Base-by-base conservation (phyloP, 1,140 invertebrate genomes). In the Ephestia elutella region DNA sequence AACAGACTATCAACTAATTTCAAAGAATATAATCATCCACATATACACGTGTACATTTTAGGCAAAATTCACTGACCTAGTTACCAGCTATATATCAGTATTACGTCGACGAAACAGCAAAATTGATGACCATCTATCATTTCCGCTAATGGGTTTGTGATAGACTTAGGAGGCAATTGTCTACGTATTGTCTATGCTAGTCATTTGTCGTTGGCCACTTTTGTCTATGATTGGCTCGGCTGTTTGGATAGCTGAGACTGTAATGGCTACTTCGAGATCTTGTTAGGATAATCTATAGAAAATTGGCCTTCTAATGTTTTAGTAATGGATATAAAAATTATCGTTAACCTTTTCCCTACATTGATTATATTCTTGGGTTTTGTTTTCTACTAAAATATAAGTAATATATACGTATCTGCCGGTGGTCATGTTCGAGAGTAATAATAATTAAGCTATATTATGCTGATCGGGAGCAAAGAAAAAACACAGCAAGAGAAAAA, bases 131-230 rank as follows among this genome's bases (percentile, higher is more conserved):
- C 57, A 59, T 63, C 62, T 54, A 59, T 63, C 62, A 60, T 65
- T 56, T 58, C 21, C 54, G 50, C 57, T 65, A 65, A 64, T 64
- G 63, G n/a, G 13, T 65, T 65, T 60, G 30, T 60, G 63, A 64
- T 64, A 64, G 58, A 48, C 5, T 60, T 57, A 15, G 38, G n/a
- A 10, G 38, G 3, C 13, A 44, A 15, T 44, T n/a, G 13, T 15
- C n/a, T 15, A 3, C 7, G 7, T 44, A 44, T 44, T 44, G 15
- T 17, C 38, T 44, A 44, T 44, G 38, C 13, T 15, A 44, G 38
- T 44, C 38, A 44, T 44, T 17, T 44, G 38, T 44, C n/a, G 38
- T 44, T 44, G 38, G 1, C 15, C 38, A 44, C 38, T 44, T 44
- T 44, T 44, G n/a, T 44, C 38, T 44, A 44, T 44, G 38, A 44